Conservation (phyloP, 2,797 vertebrate genomes). For the Eremophila alpestris region DNA sequence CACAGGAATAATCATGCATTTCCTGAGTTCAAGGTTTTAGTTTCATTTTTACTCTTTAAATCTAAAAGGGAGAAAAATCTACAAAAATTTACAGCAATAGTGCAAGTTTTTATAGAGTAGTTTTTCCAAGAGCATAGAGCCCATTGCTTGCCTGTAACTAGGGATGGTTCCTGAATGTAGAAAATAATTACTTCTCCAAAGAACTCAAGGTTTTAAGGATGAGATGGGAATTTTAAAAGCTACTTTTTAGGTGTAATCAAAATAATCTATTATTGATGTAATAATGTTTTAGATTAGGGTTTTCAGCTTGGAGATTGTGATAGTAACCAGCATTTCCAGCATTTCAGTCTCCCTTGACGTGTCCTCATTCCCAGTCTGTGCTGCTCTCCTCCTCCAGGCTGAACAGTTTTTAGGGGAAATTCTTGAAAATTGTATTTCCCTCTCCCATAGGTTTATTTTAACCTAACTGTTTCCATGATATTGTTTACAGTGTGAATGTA, state of each 20-base stretch:
- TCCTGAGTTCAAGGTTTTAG: background rate
- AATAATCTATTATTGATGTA: background rate
- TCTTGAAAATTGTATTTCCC: background rate
- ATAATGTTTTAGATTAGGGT: background rate
- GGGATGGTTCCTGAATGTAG: background rate
- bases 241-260: background rate
- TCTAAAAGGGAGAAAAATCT: background rate
- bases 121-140: background rate
- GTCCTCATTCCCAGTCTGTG: background rate
- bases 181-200: background rate
- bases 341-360: fast-evolving
- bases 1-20: background rate
- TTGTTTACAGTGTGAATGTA: background rate
- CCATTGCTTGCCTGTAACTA: background rate
- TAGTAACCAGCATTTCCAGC: background rate
- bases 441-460: background rate
- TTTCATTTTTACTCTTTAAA: background rate
- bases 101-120: background rate
- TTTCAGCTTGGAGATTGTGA: background rate
- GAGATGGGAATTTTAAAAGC: background rate
- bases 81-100: background rate
- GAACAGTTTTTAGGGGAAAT: background rate
- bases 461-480: fast-evolving
- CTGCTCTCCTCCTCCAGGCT: background rate
- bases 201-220: background rate